Conservation (phyloP, 2,113 vertebrate species). For the Nycticebus coucang region DNA sequence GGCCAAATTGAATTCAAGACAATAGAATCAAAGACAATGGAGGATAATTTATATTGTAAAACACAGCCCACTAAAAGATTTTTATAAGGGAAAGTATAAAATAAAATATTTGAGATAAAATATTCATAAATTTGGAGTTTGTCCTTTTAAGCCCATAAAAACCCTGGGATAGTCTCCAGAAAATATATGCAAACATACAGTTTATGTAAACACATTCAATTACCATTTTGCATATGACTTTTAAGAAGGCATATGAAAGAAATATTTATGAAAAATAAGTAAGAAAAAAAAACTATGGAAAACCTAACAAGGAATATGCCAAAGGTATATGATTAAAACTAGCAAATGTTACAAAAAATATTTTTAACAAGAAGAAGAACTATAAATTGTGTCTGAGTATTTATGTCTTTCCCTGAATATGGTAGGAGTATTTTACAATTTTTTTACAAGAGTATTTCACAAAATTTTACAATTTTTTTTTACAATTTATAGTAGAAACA, state of each 20-base stretch:
- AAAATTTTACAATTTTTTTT: not conserved
- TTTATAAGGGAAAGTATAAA: not conserved
- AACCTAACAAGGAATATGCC: not conserved
- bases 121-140: not conserved
- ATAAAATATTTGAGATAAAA: constrained; percentile 50
- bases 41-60: not conserved
- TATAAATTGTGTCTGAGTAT: not conserved
- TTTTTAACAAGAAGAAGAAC: not conserved
- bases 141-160: not conserved
- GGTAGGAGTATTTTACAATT: not conserved
- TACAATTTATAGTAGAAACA: not conserved
- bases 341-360: not conserved
- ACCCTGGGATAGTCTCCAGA: not conserved
- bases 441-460: not conserved
- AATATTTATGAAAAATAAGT: not conserved
- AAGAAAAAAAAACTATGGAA: not conserved
- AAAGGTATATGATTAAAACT: not conserved
- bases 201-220: not conserved
- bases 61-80: not conserved
- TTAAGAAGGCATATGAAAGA: not conserved
- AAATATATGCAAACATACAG: not conserved
- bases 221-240: not conserved
- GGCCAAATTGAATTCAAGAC: constrained; percentile 2
- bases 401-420: not conserved
- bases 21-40: not conserved